phyloP scores from a whole-genome alignment of 2,113 vertebrate genomes.

The Vidua chalybeata region DNA sequence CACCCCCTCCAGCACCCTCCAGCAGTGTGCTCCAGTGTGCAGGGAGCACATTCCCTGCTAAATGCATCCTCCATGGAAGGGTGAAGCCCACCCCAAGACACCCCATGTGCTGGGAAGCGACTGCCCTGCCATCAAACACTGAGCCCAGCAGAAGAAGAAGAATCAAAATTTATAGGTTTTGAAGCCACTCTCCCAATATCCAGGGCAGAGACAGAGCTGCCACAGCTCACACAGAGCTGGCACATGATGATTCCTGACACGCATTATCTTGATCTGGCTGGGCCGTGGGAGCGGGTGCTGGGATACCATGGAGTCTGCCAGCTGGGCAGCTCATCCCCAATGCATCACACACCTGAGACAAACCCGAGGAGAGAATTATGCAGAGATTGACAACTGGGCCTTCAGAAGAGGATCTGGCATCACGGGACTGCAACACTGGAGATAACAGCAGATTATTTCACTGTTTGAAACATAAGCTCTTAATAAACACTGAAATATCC shows the following conservation, averaged over 20 bases:
- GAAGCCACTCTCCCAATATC: neutral
- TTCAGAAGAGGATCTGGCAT: neutral
- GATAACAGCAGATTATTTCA: neutral
- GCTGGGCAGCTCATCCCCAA: neutral
- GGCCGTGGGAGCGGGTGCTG: rapidly evolving
- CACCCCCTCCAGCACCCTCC: neutral
- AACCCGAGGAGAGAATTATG: neutral
- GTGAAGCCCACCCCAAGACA: neutral
- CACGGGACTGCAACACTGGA: neutral
- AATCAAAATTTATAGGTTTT: neutral
- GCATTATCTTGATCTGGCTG: neutral
- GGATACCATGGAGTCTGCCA: neutral
- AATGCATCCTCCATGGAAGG: neutral
- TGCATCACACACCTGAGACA: neutral
- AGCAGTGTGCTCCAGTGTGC: neutral
- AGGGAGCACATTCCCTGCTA: neutral
- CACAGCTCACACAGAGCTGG: neutral
- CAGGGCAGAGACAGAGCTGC: neutral
- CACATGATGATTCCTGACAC: neutral
- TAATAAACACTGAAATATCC: neutral
- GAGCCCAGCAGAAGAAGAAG: neutral
- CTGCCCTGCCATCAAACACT: neutral
- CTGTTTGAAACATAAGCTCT: neutral
- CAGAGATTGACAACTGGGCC: neutral
- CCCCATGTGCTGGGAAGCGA: rapidly evolving